Percentiles rank a stretch among this genome's conserved stretches.
These are phyloP conservation scores for Pyralis farinalis DNA, from an alignment of 2,888 invertebrate species.

Conservation along the genomic window DNA sequence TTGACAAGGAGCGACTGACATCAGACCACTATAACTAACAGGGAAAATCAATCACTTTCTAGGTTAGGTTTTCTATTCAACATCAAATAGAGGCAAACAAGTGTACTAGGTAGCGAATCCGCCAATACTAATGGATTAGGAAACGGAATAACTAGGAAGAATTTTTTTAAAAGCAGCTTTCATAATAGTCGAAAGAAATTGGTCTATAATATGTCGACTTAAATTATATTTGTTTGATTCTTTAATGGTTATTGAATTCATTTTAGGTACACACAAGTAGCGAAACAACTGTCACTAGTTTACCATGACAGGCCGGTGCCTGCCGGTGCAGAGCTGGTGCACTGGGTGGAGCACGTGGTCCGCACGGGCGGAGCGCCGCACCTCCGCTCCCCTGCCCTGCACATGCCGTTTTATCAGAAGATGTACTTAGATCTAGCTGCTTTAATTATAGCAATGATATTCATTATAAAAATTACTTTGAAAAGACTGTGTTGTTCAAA, in stretches of 20 bases:
- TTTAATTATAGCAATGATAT: slow-evolving; percentile 3
- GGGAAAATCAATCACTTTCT: too few relatives aligned
- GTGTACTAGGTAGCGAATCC: too few relatives aligned
- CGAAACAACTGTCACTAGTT: slow-evolving; percentile 20
- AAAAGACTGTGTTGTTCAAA: neutral
- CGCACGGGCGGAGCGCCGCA: slow-evolving; percentile 74
- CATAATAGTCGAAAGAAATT: too few relatives aligned
- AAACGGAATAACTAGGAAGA: too few relatives aligned
- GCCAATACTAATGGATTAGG: too few relatives aligned
- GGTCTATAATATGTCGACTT: too few relatives aligned
- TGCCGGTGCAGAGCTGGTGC: slow-evolving; percentile 79
- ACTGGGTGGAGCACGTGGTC: slow-evolving; percentile 84
- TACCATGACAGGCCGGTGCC: slow-evolving; percentile 46
- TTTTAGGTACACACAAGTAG: slow-evolving; percentile 19
- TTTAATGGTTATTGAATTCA: neutral
- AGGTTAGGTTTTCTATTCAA: too few relatives aligned
- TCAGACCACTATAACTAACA: too few relatives aligned
- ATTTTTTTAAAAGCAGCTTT: too few relatives aligned
- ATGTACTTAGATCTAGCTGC: slow-evolving; percentile 31
- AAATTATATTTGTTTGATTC: too few relatives aligned
- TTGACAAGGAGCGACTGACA: too few relatives aligned
- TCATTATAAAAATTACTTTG: neutral
- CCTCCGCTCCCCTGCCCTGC: slow-evolving; percentile 31
- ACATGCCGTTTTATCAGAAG: slow-evolving; percentile 28
- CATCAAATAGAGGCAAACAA: too few relatives aligned